A percentile compares a stretch with the other conserved stretches of the same genome.
Evolutionary conservation across 2,113 vertebrate genomes (phyloP).

Genomic region (Ahaetulla prasina): DNA sequence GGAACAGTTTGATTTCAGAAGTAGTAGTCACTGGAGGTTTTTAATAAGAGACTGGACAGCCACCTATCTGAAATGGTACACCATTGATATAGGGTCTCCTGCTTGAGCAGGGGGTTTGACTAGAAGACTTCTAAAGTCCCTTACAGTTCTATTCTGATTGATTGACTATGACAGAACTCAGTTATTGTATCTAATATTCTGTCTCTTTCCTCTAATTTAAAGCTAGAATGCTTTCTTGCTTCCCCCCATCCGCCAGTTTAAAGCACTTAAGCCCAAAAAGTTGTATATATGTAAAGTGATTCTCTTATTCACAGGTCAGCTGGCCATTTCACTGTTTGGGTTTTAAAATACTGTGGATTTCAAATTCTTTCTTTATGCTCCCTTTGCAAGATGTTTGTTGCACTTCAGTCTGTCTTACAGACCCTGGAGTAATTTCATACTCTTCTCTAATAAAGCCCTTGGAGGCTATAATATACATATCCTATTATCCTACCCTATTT

Average conservation of each 20-base stretch:
- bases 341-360: neutral
- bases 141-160: neutral
- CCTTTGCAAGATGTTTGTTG: conserved; percentile 26
- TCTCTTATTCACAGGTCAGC: neutral
- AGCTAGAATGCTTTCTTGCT: neutral
- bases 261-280: neutral
- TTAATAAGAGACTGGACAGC: neutral
- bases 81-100: neutral
- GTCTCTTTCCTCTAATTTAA: neutral
- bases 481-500: conserved; percentile 72
- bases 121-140: neutral
- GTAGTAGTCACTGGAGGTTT: neutral
- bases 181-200: neutral
- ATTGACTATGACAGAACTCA: neutral
- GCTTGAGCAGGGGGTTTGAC: neutral
- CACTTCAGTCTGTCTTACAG: conserved; percentile 8
- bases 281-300: conserved; percentile 19
- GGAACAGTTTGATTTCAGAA: neutral
- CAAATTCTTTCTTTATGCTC: conserved; percentile 15
- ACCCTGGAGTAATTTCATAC: conserved; percentile 60
- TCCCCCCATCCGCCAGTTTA: accelerated
- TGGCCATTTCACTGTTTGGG: conserved; percentile 28
- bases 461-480: conserved; percentile 55
- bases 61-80: neutral
- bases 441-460: conserved; percentile 63